Conservation (phyloP, 2,113 vertebrate species). For the Origma solitaria region DNA sequence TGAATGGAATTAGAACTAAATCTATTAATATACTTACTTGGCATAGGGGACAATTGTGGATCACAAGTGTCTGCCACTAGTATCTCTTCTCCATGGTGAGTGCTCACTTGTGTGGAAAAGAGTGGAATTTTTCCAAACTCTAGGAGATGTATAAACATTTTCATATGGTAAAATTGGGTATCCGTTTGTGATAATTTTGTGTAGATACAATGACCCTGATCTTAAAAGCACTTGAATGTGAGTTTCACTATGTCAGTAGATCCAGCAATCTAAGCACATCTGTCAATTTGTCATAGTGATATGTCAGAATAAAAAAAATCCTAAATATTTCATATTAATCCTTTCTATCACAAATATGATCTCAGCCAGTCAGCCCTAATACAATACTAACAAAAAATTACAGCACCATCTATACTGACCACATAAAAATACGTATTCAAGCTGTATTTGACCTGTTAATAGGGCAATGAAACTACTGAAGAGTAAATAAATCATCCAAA, state of each 20-base stretch:
- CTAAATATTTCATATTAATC: neutral
- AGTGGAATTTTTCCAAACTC: conserved; percentile 53
- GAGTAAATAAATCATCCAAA: neutral
- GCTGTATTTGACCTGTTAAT: neutral
- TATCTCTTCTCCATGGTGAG: conserved; percentile 62
- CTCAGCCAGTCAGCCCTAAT: neutral
- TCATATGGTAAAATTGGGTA: neutral
- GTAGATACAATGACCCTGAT: neutral
- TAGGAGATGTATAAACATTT: conserved; percentile 35
- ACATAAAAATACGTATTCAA: neutral
- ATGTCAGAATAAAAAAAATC: neutral
- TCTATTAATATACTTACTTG: conserved; percentile 54
- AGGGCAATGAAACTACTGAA: neutral
- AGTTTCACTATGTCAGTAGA: neutral
- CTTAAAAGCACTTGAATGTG: neutral
- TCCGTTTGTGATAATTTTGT: neutral
- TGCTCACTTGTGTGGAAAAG: conserved; percentile 56
- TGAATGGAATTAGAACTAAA: neutral
- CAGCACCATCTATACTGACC: neutral
- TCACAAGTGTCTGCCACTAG: conserved; percentile 88
- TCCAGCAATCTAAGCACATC: neutral
- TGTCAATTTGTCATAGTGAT: neutral
- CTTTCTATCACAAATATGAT: neutral
- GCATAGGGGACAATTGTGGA: conserved; percentile 64
- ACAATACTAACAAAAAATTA: neutral